Evolutionary conservation across 1,140 invertebrate genomes (phyloP).

Genomic region (Parasteatoda tepidariorum): DNA sequence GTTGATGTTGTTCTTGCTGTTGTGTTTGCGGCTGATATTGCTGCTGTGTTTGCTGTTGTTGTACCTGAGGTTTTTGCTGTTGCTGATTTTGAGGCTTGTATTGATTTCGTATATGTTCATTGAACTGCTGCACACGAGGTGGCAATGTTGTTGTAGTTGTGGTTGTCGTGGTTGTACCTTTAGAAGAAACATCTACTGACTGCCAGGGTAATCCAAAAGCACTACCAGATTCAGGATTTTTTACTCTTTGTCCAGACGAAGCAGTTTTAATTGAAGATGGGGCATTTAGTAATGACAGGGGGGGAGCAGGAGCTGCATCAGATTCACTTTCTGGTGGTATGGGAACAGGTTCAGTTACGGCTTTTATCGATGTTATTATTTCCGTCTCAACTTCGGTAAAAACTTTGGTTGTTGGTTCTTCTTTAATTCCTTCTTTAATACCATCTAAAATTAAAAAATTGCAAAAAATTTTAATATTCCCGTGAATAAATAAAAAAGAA

Average conservation of each 20-base stretch:
- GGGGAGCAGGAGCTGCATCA: neutral
- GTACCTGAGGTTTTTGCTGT: neutral
- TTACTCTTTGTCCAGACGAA: slow-evolving; percentile 12
- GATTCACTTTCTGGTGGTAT: neutral
- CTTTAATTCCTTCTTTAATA: no score
- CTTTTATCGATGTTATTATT: neutral
- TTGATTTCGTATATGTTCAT: neutral
- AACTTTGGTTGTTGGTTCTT: no score
- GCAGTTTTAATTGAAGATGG: slow-evolving; percentile 47
- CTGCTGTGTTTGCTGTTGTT: neutral
- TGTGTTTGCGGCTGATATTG: neutral
- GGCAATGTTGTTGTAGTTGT: neutral
- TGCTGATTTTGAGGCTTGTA: neutral
- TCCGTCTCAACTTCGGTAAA: no score
- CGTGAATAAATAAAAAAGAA: no score
- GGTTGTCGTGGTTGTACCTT: neutral
- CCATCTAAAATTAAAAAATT: no score
- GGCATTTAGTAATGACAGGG: slow-evolving; percentile 3
- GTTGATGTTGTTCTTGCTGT: slow-evolving; percentile 7
- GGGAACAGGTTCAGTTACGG: neutral
- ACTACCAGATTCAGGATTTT: slow-evolving; percentile 33
- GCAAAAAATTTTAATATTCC: no score
- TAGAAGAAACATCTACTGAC: neutral
- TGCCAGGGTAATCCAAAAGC: slow-evolving; percentile 19
- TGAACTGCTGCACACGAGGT: neutral